phyloP scores from a whole-genome alignment of 2,113 vertebrate species.

The Pseudopipra pipra region DNA sequence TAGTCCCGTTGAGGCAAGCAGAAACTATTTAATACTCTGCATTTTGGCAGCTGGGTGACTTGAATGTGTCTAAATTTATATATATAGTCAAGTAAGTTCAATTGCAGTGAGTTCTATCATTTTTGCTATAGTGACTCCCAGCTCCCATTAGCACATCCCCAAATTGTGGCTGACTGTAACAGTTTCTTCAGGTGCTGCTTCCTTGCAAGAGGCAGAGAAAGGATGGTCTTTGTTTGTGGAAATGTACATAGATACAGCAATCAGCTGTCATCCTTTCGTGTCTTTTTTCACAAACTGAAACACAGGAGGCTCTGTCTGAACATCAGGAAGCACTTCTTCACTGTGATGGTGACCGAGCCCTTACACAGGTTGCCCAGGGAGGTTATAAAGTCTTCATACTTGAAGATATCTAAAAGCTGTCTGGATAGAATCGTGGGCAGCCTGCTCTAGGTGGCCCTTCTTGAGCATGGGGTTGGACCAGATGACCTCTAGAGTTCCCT shows the following conservation, averaged over 20 bases:
- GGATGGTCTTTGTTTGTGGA: background rate
- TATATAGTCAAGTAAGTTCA: background rate
- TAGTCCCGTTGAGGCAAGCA: background rate
- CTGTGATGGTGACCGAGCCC: background rate
- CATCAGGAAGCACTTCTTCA: background rate
- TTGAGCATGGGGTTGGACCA: background rate
- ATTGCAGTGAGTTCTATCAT: accelerated
- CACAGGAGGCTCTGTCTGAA: background rate
- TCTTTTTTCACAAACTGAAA: background rate
- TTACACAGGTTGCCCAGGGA: background rate
- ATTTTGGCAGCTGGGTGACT: background rate
- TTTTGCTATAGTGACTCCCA: background rate
- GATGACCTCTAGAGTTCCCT: background rate
- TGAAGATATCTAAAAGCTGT: background rate
- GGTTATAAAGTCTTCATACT: background rate
- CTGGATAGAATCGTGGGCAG: background rate
- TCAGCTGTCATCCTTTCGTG: background rate
- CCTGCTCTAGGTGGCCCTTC: background rate
- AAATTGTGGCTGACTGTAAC: background rate
- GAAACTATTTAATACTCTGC: background rate
- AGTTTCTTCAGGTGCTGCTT: background rate
- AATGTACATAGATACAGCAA: accelerated
- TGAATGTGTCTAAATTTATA: background rate
- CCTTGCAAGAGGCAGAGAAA: background rate
- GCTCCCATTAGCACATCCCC: background rate